Base-by-base conservation (phyloP, 35 echinoderm and acorn worm genomes). In the Acanthaster planci region DNA sequence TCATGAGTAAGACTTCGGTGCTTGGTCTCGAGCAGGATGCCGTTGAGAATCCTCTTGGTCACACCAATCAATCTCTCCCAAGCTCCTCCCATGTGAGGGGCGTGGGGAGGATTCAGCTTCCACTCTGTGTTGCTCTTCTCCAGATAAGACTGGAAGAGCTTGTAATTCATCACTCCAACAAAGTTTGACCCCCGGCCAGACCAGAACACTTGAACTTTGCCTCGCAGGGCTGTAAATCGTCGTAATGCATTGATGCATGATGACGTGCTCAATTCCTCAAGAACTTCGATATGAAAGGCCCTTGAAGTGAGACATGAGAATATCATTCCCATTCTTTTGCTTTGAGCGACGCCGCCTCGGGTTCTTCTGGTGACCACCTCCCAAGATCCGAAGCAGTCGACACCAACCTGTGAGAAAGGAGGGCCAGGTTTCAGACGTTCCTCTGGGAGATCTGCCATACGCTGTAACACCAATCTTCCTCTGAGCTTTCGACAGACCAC, bases 181-280 rank as follows among this genome's bases (percentile, higher is more conserved):
- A 92, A 87, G 37, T 92, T 92, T 35, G 80, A 52, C 35, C 86
- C 81, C 10, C 79, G 80, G 39, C 88, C 91, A 77, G 21, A 87
- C 19, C 31, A 55, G 7, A 78, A 12, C 2, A 16, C 15, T 21
- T 53, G 31, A 23, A 82, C 26, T 60, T 44, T 42, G 22, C 87
- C 87, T 77, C 87, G 40, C 38, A 60, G 40, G 2, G 87, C 80
- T 8, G 56, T 38, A 19, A 89, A 89, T 2, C 87, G n/a, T 40
- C 64, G 51, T 7, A 89, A 21, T 21, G 87, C 87, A 44, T 81
- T 77, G 1, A 89, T 89, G 38, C 40, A 89, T 2, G 87, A 72
- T 52, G 37, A 40, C 2, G 79, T 78, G 38, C 75, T 50, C 44
- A 89, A 30, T 5, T 51, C 9, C 0, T 89, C 55, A 5, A 67